Evolutionary conservation across 2,797 vertebrate genomes (phyloP), one percentile per base, ranked within the genome.

Genomic region (Rhinatrema bivittatum): DNA sequence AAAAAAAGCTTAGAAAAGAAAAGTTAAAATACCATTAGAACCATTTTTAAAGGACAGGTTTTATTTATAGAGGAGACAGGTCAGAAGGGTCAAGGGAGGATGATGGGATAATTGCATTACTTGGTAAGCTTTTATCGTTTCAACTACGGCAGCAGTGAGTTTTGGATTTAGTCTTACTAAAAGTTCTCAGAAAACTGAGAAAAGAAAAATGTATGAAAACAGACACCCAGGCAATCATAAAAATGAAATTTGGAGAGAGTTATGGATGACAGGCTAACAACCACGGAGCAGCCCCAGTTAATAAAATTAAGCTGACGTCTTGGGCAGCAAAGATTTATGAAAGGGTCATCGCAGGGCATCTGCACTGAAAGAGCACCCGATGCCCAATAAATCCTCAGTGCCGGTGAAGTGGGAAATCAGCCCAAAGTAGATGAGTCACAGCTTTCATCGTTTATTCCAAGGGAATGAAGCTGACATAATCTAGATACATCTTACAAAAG

Each of bases 231-330:
- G 35, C 18, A 46, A 41, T 50, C 41, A 44, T 50, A 47, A 36
- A 31, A 46, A 38, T 60, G 47, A 56, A 64, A 66, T 53, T 41
- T 55, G 39, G 62, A 42, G 45, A 59, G 60, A 66, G 66, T 62
- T 70, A 61, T 39, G 49, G 32, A 45, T 22, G 68, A 60, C 43
- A 55, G 57, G 43, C 40, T 68, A 70, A 56, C 57, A 61, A 65
- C 42, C 44, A 50, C 62, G 56, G 60, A 64, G 53, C 39, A 58
- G 51, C 64, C 51, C 59, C 66, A 62, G 53, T 38, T 68, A 68
- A 70, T 68, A 60, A 60, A 49, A 68, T 70, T 66, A 73, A 45
- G 56, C 51, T 52, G 38, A 29, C 60, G 36, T 32, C 38, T 32
- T 52, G 47, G 62, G 57, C 56, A 60, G 42, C 27, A 39, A 9